A percentile compares a stretch with the other conserved stretches of the same genome.
phyloP scores from a whole-genome alignment of 1,140 invertebrate genomes.

The Oscheius sp. region DNA sequence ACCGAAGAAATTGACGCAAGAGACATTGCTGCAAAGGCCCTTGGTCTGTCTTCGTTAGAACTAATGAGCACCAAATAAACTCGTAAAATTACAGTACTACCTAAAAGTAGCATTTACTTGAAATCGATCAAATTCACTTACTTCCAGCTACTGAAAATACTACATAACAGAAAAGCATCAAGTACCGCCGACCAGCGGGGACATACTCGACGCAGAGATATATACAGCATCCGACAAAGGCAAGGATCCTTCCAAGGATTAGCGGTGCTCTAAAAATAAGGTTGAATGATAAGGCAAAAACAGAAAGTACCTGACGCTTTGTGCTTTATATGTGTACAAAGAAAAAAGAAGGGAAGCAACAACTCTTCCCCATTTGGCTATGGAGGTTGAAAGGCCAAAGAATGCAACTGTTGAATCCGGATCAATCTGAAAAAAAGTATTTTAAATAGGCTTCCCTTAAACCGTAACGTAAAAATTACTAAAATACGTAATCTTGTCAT shows the following conservation, averaged over 20 bases:
- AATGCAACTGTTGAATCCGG: conserved; percentile 10
- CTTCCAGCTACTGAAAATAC: conserved; percentile 10
- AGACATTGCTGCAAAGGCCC: conserved; percentile 15
- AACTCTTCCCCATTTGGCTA: background rate
- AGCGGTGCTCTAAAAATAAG: background rate
- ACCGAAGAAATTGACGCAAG: conserved; percentile 14
- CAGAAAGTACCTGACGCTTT: conserved; percentile 4
- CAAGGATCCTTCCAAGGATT: background rate
- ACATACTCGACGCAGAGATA: conserved; percentile 18
- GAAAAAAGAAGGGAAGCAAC: conserved; percentile 8
- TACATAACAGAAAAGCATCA: background rate
- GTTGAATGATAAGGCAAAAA: background rate
- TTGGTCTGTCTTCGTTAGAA: conserved; percentile 13
- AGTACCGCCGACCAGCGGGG: background rate
- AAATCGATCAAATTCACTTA: no score
- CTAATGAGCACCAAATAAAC: conserved; percentile 13
- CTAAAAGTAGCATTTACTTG: no score
- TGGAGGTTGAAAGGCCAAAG: conserved; percentile 5
- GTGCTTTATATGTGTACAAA: conserved; percentile 20
- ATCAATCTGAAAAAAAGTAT: conserved; percentile 30
- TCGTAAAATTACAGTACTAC: conserved; percentile 6
- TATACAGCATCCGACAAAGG: conserved; percentile 2
- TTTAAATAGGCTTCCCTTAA: no score
- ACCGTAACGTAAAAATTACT: no score
- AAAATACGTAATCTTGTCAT: no score